phyloP scores from a whole-genome alignment of 2,113 vertebrate species.

The Salminus brasiliensis region DNA sequence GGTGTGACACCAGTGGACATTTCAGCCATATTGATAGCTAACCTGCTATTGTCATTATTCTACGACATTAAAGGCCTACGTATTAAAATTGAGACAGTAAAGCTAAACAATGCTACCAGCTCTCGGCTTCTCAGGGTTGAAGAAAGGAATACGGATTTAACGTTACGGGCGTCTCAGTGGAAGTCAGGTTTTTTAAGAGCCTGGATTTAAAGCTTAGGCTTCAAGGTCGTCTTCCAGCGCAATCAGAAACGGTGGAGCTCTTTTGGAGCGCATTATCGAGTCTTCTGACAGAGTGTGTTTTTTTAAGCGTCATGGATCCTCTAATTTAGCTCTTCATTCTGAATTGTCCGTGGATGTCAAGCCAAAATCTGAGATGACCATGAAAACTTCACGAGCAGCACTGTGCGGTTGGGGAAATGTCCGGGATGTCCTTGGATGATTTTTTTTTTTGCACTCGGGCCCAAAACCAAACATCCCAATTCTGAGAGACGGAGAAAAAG shows the following conservation, averaged over 20 bases:
- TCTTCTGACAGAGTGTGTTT: neutral
- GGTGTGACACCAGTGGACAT: no score
- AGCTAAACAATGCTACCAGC: no score
- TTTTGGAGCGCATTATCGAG: neutral
- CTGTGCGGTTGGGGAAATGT: neutral
- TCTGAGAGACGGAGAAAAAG: neutral
- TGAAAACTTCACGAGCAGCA: slow-evolving; percentile 4
- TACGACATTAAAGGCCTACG: no score
- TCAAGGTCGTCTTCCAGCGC: neutral
- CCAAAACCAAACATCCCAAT: neutral
- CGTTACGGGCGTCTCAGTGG: neutral
- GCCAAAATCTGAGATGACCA: neutral
- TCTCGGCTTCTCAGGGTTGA: neutral
- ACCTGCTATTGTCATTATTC: no score
- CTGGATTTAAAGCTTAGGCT: neutral
- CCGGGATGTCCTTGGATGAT: neutral
- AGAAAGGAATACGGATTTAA: neutral
- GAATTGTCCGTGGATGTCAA: neutral
- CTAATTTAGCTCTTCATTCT: neutral
- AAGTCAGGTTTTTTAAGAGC: neutral
- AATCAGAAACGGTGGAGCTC: neutral
- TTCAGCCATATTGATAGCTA: no score
- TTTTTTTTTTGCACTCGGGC: neutral
- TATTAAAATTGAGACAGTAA: no score
- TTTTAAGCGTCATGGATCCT: neutral